Conservation (phyloP, 1,140 invertebrate species). For the Brachionus manjavacas region DNA sequence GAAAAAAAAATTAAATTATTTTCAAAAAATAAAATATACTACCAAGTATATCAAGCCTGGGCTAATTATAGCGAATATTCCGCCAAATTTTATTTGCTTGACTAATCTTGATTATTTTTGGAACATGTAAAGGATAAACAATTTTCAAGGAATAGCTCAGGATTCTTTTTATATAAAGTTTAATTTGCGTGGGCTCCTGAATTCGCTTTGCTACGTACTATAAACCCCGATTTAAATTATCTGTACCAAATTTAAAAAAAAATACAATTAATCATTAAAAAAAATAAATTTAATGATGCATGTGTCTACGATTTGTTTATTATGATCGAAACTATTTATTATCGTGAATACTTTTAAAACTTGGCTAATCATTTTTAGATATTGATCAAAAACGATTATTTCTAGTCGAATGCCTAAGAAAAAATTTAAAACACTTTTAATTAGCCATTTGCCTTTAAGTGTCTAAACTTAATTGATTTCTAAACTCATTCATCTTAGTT, state of each 20-base stretch:
- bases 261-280: conserved; percentile 30
- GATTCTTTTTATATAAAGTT: neutral
- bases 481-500: neutral
- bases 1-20: conserved; percentile 2
- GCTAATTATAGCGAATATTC: neutral
- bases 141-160: neutral
- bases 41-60: neutral
- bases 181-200: neutral
- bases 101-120: neutral
- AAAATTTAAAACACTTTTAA: neutral
- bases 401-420: neutral
- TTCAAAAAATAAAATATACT: neutral
- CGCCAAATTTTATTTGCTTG: neutral
- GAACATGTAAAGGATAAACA: neutral
- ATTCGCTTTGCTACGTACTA: neutral
- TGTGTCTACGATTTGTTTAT: conserved; percentile 25
- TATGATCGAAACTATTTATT: neutral
- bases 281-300: neutral
- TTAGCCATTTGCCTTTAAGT: neutral
- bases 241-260: neutral
- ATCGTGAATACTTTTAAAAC: neutral
- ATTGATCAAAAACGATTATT: neutral
- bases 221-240: neutral
- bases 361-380: conserved; percentile 1
- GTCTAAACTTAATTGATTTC: neutral